A percentile compares a stretch with the other conserved stretches of the same genome.
Evolutionary conservation across 2,113 vertebrate genomes (phyloP).

Genomic region (Myrmophylax atrothorax): DNA sequence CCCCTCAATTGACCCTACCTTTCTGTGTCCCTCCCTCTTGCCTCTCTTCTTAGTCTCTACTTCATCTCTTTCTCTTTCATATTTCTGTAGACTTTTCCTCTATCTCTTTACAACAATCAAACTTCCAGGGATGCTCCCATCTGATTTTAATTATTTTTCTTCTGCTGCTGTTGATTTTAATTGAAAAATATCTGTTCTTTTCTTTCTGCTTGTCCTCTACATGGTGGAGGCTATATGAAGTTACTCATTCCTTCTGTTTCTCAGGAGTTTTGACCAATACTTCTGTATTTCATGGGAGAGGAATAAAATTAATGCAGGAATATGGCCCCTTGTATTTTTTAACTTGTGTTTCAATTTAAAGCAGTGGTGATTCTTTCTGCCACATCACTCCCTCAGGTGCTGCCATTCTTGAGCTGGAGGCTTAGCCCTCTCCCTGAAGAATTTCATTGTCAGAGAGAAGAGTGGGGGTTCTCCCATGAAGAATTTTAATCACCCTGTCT

Average conservation of each 20-base stretch:
- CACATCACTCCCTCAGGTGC: conserved; percentile 48
- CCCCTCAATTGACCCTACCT: not conserved
- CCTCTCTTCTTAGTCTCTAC: not conserved
- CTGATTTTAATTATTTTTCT: not conserved
- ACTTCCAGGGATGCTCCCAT: not conserved
- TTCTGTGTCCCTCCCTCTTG: not conserved
- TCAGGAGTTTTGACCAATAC: not conserved
- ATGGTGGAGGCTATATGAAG: not conserved
- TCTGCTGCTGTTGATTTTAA: not conserved
- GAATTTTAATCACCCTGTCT: conserved; percentile 58
- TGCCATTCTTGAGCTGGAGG: conserved; percentile 53
- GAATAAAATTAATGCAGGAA: not conserved
- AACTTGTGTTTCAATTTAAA: not conserved
- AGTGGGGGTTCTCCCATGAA: conserved; percentile 40
- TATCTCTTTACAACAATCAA: not conserved
- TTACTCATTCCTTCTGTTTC: not conserved
- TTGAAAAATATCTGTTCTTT: not conserved
- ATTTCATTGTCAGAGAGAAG: conserved; percentile 47
- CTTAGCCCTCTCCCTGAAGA: conserved; percentile 50
- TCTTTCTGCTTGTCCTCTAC: not conserved
- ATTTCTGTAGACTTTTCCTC: not conserved
- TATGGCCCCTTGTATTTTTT: not conserved
- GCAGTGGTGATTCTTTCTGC: conserved; percentile 18
- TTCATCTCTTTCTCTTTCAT: not conserved
- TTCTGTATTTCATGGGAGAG: not conserved